Evolutionary conservation across 2,113 vertebrate species (phyloP).

Genomic region (Prinia subflava): DNA sequence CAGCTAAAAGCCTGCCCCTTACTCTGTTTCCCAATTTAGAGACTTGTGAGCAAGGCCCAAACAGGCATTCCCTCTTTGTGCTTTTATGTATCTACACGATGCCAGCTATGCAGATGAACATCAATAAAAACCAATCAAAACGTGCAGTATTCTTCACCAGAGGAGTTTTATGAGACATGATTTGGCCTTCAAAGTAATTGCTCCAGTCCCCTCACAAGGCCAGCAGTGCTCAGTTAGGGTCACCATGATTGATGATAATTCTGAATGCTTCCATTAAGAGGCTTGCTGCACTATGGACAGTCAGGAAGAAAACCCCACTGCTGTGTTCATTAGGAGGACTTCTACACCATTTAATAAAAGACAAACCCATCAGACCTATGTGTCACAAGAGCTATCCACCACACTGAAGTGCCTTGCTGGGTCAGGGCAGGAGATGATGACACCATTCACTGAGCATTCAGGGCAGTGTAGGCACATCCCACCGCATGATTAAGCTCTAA

Average conservation of each 20-base stretch:
- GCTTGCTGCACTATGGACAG: background rate
- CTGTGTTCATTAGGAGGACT: background rate
- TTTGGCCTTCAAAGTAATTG: background rate
- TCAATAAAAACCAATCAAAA: background rate
- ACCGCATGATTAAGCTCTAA: background rate
- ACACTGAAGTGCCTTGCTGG: background rate
- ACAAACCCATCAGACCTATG: background rate
- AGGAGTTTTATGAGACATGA: background rate
- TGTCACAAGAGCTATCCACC: background rate
- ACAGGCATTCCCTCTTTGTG: background rate
- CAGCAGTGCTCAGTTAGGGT: background rate
- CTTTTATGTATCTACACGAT: background rate
- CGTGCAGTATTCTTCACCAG: background rate
- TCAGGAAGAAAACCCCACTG: background rate
- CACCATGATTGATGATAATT: background rate
- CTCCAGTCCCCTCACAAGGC: background rate
- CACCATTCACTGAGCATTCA: constrained; percentile 12
- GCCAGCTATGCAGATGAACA: background rate
- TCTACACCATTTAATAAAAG: background rate
- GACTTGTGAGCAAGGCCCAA: background rate
- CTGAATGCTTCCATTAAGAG: background rate
- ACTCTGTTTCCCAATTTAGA: background rate
- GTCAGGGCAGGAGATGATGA: background rate
- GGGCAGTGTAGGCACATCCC: background rate
- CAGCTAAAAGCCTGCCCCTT: background rate